phyloP scores from a whole-genome alignment of 37 sponge, comb jelly and placozoan genomes.

The Ephydatia muelleri region DNA sequence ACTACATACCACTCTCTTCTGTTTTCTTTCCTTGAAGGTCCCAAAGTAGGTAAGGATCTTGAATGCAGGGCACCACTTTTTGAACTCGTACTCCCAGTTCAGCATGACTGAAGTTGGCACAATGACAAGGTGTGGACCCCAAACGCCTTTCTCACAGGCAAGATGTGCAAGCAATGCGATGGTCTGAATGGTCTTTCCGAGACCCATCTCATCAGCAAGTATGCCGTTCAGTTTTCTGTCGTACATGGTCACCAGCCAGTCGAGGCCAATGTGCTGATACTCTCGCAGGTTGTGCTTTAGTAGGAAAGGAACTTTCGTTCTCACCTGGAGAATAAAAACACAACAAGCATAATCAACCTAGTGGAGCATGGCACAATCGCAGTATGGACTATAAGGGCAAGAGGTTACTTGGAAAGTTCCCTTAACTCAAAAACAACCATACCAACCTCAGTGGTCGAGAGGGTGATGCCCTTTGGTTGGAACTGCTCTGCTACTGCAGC shows the following conservation, averaged over 20 bases:
- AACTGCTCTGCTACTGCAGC: constrained; percentile 87
- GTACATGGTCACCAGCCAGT: constrained; percentile 98
- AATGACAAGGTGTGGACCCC: constrained; percentile 98
- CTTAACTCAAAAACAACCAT: background rate
- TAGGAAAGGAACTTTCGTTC: constrained; percentile 94
- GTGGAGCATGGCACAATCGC: background rate
- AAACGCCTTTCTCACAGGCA: constrained; percentile 86
- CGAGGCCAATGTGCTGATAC: constrained; percentile 98
- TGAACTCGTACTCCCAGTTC: constrained; percentile 98
- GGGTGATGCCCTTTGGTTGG: constrained; percentile 89
- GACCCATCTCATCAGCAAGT: constrained; percentile 99
- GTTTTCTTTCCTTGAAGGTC: constrained; percentile 88
- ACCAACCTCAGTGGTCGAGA: constrained; percentile 81
- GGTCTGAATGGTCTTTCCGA: constrained; percentile 95
- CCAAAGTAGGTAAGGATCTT: constrained; percentile 98
- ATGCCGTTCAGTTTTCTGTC: constrained; percentile 92
- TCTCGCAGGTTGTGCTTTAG: constrained; percentile 89
- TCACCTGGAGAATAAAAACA: constrained; percentile 48
- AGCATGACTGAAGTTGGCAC: constrained; percentile 98
- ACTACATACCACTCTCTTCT: constrained; percentile 81
- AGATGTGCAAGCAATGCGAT: constrained; percentile 96
- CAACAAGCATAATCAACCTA: background rate
- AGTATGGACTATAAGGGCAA: background rate
- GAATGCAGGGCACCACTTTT: constrained; percentile 99
- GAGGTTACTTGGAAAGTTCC: background rate